Evolutionary conservation across 2,797 vertebrate genomes (phyloP), one percentile per base, ranked within the genome.

Genomic region (Tamandua tetradactyla): DNA sequence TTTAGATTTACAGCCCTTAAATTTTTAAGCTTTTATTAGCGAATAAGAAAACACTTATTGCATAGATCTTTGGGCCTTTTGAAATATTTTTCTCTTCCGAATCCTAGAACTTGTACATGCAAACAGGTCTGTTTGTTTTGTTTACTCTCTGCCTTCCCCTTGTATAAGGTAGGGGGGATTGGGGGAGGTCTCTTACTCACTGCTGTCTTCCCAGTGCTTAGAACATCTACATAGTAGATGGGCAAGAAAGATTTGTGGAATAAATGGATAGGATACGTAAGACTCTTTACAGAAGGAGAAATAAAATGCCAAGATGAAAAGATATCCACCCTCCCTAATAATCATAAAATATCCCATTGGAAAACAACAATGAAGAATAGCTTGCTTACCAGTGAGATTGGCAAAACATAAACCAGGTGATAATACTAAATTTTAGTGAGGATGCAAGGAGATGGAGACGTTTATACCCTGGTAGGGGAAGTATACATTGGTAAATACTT

Each of bases 21-120:
- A 44, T 57, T 66, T 32, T 89, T 61, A 78, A 74, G 17, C 87
- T 88, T 90, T 92, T 95, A 93, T 75, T 93, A 52, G 42, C 61
- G 52, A 62, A 71, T 59, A 44, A 85, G 52, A 12, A 72, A 15
- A 32, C 30, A n/a, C 17, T 13, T 55, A 40, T 22, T n/a, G 32
- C 68, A 61, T 61, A 57, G 62, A 68, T 59, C 64, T 82, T 32
- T 37, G 62, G 35, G 25, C 9, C 69, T 69, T 93, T 72, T 57
- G 62, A 68, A 69, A 59, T 69, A 42, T 2, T 35, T 22, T 55
- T 18, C n/a, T 82, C 27, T 18, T 83, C 44, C 3, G 42, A 14
- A 59, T 71, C 42, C 86, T 61, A 27, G 14, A 49, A 52, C 71
- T 71, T 7, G 3, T 11, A 25, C 3, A 32, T 11, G 23, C 18